Evolutionary conservation across 2,888 invertebrate species (phyloP), one percentile per base, ranked within the genome.

Genomic region (Dryobotodes eremita): DNA sequence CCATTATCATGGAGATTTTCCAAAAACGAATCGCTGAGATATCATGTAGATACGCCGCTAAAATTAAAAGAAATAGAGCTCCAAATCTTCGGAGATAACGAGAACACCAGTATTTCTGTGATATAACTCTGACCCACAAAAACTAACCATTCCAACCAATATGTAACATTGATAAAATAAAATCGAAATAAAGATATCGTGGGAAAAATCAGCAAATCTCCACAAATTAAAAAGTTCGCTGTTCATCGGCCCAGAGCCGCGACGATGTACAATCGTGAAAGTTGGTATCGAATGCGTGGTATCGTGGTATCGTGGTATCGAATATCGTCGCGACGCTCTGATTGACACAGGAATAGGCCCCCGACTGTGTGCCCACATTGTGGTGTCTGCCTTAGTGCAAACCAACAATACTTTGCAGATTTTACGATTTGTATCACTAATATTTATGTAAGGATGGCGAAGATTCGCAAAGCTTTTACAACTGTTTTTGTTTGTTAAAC

Each of bases 271-370:
- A 64, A 71, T 80, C 88, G 91, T 87, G 92, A 92, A 92, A 92
- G 92, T 90, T 69, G 77, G 88, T 87, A 89, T 91, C 91, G 80
- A 89, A 88, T 90, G 83, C 85, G 82, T 77, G 72, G 76, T 92
- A 89, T 92, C 86, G 82, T 77, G 72, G 76, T 92, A 89, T 92
- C 86, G 83, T 75, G 62, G 76, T 92, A 90, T 92, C 90, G 65
- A 80, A 85, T 92, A 75, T 87, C 90, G 75, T 75, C 74, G 74
- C 80, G 83, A 81, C 88, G 91, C 89, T 92, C 91, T 92, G 92
- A 92, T 92, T 92, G 92, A 91, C 90, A 81, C 81, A 78, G 85
- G 84, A 88, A 88, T 87, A 85, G 87, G 82, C 82, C 75, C 62
- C 71, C 69, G 71, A 68, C 76, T 71, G 71, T 69, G 82, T 71